Evolutionary conservation across 2,113 vertebrate species (phyloP).

Genomic region (Bujurquina vittata): DNA sequence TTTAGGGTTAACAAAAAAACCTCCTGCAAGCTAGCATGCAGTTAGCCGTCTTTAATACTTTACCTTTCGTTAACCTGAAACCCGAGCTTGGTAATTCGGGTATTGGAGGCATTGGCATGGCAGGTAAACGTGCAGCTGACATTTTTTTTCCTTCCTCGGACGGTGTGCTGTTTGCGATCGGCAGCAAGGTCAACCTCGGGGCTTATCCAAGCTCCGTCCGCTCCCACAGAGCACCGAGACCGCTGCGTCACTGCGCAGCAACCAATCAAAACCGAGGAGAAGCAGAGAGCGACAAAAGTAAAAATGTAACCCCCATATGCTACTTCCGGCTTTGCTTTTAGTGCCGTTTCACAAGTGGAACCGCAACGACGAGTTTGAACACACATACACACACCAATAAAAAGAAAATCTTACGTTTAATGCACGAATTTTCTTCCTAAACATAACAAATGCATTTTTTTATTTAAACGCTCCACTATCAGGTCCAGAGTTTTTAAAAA

Average conservation of each 20-base stretch:
- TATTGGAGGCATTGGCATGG: neutral
- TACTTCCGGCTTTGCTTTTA: constrained; percentile 37
- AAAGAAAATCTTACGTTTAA: neutral
- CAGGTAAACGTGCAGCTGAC: constrained; percentile 28
- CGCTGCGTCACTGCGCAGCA: constrained; percentile 25
- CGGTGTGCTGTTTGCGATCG: neutral
- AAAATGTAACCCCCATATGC: accelerated
- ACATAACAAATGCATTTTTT: neutral
- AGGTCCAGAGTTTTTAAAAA: neutral
- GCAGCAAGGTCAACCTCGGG: constrained; percentile 65
- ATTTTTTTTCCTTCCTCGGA: neutral
- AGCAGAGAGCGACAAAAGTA: accelerated
- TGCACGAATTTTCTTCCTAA: too few relatives aligned
- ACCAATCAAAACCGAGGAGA: constrained; percentile 38
- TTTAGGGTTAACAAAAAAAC: neutral
- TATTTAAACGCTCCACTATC: neutral
- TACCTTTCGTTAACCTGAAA: constrained; percentile 76
- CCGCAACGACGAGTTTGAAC: neutral
- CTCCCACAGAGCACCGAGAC: neutral
- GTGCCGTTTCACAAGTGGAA: neutral
- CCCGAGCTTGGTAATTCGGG: constrained; percentile 44
- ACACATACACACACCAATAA: neutral
- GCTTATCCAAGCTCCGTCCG: constrained; percentile 27
- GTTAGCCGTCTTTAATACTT: neutral
- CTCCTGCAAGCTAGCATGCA: neutral